Conservation (phyloP, 2,888 invertebrate genomes). For the Agelastica alni region DNA sequence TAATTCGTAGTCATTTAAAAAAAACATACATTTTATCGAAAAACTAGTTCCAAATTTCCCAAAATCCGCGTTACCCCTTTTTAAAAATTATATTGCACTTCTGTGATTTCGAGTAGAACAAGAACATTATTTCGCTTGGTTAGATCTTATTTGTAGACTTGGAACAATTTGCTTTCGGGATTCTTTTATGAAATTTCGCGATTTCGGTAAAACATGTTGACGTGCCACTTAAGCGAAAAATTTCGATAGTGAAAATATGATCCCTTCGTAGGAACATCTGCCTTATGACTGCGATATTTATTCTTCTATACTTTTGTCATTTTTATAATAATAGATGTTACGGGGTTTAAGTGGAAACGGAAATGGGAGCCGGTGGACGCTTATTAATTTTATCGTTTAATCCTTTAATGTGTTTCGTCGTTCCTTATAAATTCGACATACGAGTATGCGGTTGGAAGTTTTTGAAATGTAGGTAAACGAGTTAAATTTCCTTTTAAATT, state of each 20-base stretch:
- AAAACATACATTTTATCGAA: too few species aligned
- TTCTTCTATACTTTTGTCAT: slow-evolving; percentile 29
- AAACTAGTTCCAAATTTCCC: too few species aligned
- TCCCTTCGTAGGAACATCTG: slow-evolving; percentile 31
- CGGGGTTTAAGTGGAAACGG: slow-evolving; percentile 34
- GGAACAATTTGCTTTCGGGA: slow-evolving; percentile 42
- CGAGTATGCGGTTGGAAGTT: too few species aligned
- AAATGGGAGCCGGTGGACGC: slow-evolving; percentile 26
- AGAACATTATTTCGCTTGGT: slow-evolving; percentile 44
- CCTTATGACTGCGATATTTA: slow-evolving; percentile 14
- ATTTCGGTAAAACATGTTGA: slow-evolving; percentile 30
- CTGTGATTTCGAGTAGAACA: slow-evolving; percentile 36
- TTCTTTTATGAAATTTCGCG: slow-evolving; percentile 34
- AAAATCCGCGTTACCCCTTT: not conserved
- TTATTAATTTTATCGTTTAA: slow-evolving; percentile 24
- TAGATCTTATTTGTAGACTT: slow-evolving; percentile 42
- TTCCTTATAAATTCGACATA: too few species aligned
- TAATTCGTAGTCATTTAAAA: too few species aligned
- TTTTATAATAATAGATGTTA: slow-evolving; percentile 26
- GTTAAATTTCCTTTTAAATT: too few species aligned
- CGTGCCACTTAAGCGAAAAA: slow-evolving; percentile 32
- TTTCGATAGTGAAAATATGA: slow-evolving; percentile 32
- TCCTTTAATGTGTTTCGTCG: slow-evolving; percentile 26
- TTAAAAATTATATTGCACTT: not conserved
- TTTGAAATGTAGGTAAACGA: too few species aligned